phyloP scores from a whole-genome alignment of 2,888 invertebrate genomes.

The Aporophyla lueneburgensis region DNA sequence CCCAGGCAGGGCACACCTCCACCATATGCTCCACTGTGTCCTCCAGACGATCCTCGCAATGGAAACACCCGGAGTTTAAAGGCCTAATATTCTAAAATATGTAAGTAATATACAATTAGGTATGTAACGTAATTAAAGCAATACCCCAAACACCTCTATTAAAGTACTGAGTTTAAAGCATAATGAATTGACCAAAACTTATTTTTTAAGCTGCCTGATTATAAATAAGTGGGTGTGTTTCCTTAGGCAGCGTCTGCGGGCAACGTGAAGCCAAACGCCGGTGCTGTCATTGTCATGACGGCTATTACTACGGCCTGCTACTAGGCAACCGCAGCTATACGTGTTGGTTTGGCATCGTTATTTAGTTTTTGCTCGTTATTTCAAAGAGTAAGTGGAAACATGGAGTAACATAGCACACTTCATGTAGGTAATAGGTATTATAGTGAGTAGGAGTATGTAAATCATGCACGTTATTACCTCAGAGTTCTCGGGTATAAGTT shows the following conservation, averaged over 20 bases:
- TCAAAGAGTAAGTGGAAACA: background rate
- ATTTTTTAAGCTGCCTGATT: no score
- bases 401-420: background rate
- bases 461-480: slow-evolving; percentile 73
- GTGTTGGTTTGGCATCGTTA: background rate
- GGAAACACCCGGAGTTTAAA: no score
- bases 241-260: no score
- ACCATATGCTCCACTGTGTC: no score
- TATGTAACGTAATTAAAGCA: no score
- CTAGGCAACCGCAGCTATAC: background rate
- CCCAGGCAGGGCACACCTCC: no score
- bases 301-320: background rate
- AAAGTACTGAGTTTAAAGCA: no score
- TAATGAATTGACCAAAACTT: no score
- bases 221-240: no score
- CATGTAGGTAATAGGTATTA: background rate
- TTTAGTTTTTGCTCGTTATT: background rate
- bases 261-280: background rate
- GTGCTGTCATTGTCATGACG: background rate
- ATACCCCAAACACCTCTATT: no score
- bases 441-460: background rate
- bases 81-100: background rate
- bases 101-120: no score
- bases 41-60: no score
- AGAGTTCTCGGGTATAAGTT: slow-evolving; percentile 75